Percentiles rank a stretch among this genome's conserved stretches.
Evolutionary conservation across 2,888 invertebrate genomes (phyloP).

Genomic region (Frankliniella fusca): DNA sequence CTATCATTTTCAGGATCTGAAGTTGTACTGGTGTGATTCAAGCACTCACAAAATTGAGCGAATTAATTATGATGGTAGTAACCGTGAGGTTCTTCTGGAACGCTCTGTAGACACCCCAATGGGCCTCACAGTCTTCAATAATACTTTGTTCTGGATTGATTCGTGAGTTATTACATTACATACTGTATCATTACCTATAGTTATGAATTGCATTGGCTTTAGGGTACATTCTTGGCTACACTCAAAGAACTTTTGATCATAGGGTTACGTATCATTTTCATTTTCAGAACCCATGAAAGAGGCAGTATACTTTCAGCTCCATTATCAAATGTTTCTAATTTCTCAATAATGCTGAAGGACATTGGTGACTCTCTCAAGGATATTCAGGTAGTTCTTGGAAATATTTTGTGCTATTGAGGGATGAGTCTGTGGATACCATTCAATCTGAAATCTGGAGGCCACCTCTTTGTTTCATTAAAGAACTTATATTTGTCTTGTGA

Average conservation of each 20-base stretch:
- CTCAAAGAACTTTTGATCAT: too few relatives aligned
- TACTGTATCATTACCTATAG: too few relatives aligned
- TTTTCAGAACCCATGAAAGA: slow-evolving; percentile 44
- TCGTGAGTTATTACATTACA: slow-evolving; percentile 52
- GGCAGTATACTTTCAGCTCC: slow-evolving; percentile 66
- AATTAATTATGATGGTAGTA: slow-evolving; percentile 63
- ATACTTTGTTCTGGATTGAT: slow-evolving; percentile 73
- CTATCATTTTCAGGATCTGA: slow-evolving; percentile 47
- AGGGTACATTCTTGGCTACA: too few relatives aligned
- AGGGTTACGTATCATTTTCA: not conserved
- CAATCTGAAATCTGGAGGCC: slow-evolving; percentile 37
- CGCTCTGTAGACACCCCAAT: slow-evolving; percentile 58
- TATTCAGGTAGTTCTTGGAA: slow-evolving; percentile 47
- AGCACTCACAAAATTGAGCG: slow-evolving; percentile 66
- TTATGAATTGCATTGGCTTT: too few relatives aligned
- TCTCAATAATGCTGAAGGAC: slow-evolving; percentile 54
- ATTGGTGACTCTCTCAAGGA: slow-evolving; percentile 67
- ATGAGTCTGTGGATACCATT: slow-evolving; percentile 37
- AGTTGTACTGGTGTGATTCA: slow-evolving; percentile 78
- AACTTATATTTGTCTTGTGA: too few relatives aligned
- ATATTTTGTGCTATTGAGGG: too few relatives aligned
- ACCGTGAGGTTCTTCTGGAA: slow-evolving; percentile 53
- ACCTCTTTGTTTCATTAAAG: too few relatives aligned
- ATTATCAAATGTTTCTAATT: slow-evolving; percentile 56
- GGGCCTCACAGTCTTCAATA: slow-evolving; percentile 61